Percentiles rank a stretch among this genome's conserved stretches.
Conservation (phyloP, 2,113 vertebrate genomes). For the Gymnarchus niloticus region DNA sequence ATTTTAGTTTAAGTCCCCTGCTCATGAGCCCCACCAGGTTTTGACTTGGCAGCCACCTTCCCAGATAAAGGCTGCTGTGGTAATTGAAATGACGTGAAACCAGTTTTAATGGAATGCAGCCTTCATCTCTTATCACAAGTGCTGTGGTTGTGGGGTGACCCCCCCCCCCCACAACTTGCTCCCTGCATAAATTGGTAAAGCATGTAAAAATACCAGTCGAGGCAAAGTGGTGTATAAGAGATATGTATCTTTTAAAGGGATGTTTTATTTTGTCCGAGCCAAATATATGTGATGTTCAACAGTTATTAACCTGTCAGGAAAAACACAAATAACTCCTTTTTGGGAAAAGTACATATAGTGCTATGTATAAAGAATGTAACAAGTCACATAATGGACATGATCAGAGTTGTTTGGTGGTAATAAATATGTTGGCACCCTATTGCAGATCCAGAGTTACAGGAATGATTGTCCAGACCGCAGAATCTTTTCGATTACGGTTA, state of each 20-base stretch:
- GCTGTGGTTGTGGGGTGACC: background rate
- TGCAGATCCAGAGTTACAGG: background rate
- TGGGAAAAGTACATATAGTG: background rate
- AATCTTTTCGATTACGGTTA: background rate
- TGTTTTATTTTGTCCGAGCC: background rate
- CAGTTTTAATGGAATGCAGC: background rate
- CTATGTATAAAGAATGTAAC: background rate
- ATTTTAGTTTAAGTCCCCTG: background rate
- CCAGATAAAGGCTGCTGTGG: background rate
- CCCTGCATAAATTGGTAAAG: background rate
- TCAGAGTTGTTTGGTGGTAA: background rate
- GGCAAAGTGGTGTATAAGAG: background rate
- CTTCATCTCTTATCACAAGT: background rate
- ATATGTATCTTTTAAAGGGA: background rate
- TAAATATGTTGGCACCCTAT: background rate
- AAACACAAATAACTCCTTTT: background rate
- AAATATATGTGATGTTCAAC: too few species aligned
- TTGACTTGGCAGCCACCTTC: background rate
- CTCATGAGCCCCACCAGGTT: background rate
- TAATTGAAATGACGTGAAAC: background rate
- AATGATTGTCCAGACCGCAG: slow-evolving; percentile 5
- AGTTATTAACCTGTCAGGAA: background rate
- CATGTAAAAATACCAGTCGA: background rate
- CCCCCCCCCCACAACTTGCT: background rate
- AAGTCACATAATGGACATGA: background rate